A percentile compares a stretch with the other conserved stretches of the same genome.
phyloP scores from a whole-genome alignment of 2,113 vertebrate species.

The Upupa epops region DNA sequence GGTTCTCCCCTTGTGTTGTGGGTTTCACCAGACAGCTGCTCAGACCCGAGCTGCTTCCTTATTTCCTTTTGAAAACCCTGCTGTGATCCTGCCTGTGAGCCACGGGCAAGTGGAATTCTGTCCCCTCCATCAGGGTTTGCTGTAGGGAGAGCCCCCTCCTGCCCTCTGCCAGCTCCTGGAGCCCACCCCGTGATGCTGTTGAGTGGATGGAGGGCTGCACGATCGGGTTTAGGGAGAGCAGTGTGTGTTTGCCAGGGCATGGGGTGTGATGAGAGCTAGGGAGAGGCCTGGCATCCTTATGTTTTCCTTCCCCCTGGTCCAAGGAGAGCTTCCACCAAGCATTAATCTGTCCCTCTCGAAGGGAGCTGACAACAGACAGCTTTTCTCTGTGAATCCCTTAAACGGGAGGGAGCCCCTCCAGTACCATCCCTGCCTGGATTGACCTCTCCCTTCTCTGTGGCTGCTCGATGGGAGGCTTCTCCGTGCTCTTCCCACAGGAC shows the following conservation, averaged over 20 bases:
- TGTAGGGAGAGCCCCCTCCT: fast-evolving
- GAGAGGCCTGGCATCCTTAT: too few relatives aligned
- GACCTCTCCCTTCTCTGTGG: background rate
- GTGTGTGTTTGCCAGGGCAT: background rate
- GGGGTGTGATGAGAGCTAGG: background rate
- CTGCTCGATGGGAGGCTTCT: background rate
- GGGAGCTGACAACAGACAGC: background rate
- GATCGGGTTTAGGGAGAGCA: background rate
- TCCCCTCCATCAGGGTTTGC: background rate
- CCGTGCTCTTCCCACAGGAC: background rate
- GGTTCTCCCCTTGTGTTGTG: background rate
- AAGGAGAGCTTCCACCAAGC: background rate
- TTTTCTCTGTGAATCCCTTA: background rate
- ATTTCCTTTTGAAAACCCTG: background rate
- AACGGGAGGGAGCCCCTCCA: background rate
- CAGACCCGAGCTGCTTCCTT: background rate
- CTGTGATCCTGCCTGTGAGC: background rate
- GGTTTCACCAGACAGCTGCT: background rate
- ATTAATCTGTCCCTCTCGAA: background rate
- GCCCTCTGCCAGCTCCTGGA: background rate
- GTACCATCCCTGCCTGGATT: background rate
- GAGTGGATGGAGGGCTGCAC: background rate
- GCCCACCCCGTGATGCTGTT: background rate
- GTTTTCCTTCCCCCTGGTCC: background rate
- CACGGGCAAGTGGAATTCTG: fast-evolving